Percentiles rank a stretch among this genome's conserved stretches.
phyloP scores from a whole-genome alignment of 2,113 vertebrate genomes.

The Anas platyrhynchos region DNA sequence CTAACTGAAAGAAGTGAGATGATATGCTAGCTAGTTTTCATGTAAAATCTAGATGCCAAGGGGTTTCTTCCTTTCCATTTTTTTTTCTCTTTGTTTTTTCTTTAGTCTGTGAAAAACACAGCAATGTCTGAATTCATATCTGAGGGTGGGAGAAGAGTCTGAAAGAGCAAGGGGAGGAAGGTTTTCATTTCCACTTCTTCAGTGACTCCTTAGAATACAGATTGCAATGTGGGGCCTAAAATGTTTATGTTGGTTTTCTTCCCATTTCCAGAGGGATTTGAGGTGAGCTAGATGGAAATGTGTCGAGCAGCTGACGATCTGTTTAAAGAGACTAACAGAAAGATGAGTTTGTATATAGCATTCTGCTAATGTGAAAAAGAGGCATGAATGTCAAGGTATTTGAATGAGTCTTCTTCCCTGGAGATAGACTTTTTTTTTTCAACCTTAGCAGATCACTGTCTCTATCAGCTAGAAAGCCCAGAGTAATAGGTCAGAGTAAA shows the following conservation, averaged over 20 bases:
- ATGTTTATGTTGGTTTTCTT: neutral
- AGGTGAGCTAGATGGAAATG: neutral
- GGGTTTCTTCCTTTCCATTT: neutral
- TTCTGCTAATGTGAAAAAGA: neutral
- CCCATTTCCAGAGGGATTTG: neutral
- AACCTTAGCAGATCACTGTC: neutral
- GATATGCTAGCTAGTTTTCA: neutral
- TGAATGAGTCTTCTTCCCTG: neutral
- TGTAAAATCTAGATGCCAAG: neutral
- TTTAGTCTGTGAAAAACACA: neutral
- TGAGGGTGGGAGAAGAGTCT: neutral
- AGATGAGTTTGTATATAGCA: neutral
- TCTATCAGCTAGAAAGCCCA: neutral
- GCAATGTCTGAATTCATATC: neutral
- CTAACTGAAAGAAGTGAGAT: neutral
- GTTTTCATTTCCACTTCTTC: neutral
- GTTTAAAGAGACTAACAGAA: neutral
- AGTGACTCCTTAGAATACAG: neutral
- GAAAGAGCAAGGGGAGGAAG: neutral
- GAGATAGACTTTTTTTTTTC: neutral
- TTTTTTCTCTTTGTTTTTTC: neutral
- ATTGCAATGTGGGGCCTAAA: fast-evolving
- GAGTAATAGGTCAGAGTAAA: neutral
- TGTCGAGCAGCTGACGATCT: neutral
- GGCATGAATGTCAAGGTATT: too few relatives aligned